Percentiles rank a stretch among this genome's conserved stretches.
Conservation (phyloP, 1,140 invertebrate species). For the Wasmannia auropunctata region DNA sequence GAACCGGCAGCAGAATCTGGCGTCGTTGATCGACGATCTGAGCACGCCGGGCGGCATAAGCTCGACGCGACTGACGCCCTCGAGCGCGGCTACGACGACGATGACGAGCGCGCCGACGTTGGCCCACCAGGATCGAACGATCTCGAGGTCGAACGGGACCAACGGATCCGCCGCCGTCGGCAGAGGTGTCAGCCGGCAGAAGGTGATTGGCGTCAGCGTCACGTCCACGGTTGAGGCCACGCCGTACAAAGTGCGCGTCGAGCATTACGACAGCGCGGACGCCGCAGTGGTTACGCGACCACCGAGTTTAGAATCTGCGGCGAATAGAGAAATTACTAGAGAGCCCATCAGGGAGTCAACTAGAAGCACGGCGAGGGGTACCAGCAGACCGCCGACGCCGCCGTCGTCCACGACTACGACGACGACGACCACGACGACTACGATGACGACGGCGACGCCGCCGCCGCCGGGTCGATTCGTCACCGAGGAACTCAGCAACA, state of each 20-base stretch:
- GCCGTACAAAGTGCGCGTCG: conserved; percentile 82
- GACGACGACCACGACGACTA: conserved; percentile 52
- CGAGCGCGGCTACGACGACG: conserved; percentile 14
- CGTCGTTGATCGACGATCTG: conserved; percentile 77
- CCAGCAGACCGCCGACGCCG: background rate
- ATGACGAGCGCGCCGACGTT: background rate
- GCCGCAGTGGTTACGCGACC: conserved; percentile 49
- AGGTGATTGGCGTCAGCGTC: conserved; percentile 83
- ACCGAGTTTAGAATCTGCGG: conserved; percentile 6
- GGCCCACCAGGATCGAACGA: background rate
- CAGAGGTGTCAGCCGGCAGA: conserved; percentile 73
- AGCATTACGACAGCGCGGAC: conserved; percentile 76
- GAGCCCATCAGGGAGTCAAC: conserved; percentile 6
- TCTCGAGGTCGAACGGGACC: conserved; percentile 48
- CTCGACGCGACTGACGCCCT: conserved; percentile 37
- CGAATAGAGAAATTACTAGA: background rate
- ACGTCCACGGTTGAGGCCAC: conserved; percentile 83
- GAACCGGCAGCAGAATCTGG: conserved; percentile 75
- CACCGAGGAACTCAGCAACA: conserved; percentile 84
- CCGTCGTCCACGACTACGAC: conserved; percentile 13
- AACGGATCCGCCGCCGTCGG: background rate
- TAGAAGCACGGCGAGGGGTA: conserved; percentile 32
- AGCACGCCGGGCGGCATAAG: conserved; percentile 70
- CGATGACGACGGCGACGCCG: conserved; percentile 55
- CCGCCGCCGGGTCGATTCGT: conserved; percentile 76